Percentiles rank a stretch among this genome's conserved stretches.
Conservation (phyloP, 1,140 invertebrate genomes). For the Anadara kagoshimensis region DNA sequence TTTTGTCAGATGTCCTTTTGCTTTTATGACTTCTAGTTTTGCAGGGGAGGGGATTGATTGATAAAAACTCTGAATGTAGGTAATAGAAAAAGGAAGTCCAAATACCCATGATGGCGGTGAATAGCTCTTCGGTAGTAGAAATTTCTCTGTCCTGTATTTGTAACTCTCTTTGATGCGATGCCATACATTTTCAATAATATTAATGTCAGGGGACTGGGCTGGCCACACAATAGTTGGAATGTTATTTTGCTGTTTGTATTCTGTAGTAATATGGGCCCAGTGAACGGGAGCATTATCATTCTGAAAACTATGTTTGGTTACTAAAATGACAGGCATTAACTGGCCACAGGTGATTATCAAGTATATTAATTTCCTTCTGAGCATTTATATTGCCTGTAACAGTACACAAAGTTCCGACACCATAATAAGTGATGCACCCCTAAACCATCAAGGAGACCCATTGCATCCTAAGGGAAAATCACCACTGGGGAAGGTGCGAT, state of each 20-base stretch:
- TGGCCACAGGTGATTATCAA: conserved; percentile 15
- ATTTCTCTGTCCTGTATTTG: conserved; percentile 8
- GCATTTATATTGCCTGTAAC: conserved; percentile 15
- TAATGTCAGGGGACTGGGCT: conserved; percentile 11
- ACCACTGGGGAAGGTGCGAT: no score
- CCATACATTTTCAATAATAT: conserved; percentile 26
- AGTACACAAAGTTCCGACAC: conserved; percentile 13
- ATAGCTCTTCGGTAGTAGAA: conserved; percentile 7
- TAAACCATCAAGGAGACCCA: no score
- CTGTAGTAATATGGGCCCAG: conserved; percentile 3
- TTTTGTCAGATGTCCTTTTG: conserved; percentile 16
- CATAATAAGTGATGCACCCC: not conserved
- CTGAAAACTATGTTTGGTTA: conserved; percentile 14
- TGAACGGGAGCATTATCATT: conserved; percentile 27
- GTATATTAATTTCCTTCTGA: conserved; percentile 15
- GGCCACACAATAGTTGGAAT: conserved; percentile 26
- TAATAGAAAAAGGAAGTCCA: conserved; percentile 10
- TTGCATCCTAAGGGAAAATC: no score
- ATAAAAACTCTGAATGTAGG: conserved; percentile 21
- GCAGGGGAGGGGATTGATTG: conserved; percentile 3
- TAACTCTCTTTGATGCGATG: conserved; percentile 8
- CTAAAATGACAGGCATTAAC: conserved; percentile 13
- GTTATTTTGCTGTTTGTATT: conserved; percentile 26
- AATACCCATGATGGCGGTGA: conserved; percentile 19
- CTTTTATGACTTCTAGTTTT: conserved; percentile 11